Conservation (phyloP, 2,797 vertebrate genomes). For the Lepilemur septentrionalis region DNA sequence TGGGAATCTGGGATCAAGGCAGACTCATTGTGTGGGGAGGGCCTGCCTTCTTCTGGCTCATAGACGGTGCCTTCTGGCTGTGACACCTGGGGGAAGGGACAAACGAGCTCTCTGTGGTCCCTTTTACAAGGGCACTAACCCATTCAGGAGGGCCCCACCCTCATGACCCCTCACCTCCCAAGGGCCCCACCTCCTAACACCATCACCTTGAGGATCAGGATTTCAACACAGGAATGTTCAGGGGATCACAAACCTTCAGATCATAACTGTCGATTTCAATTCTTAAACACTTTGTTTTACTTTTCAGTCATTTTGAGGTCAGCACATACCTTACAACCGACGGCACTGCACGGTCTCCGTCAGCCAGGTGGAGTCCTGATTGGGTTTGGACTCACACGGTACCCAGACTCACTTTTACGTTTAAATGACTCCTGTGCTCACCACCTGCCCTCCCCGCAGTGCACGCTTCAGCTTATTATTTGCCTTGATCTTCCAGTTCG, state of each 20-base stretch:
- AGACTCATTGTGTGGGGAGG: not conserved
- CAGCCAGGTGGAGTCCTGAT: not conserved
- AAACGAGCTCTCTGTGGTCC: not conserved
- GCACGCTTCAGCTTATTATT: not conserved
- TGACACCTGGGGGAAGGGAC: not conserved
- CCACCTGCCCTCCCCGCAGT: not conserved
- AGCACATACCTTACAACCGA: not conserved
- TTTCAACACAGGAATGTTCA: not conserved
- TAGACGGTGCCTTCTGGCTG: not conserved
- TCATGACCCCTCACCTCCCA: not conserved
- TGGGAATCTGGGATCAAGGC: not conserved
- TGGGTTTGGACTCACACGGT: not conserved
- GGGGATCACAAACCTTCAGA: not conserved
- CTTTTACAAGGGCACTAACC: not conserved
- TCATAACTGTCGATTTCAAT: not conserved
- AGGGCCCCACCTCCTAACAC: not conserved
- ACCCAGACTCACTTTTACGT: not conserved
- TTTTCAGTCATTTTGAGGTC: not conserved
- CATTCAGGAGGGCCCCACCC: not conserved
- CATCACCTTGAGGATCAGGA: not conserved
- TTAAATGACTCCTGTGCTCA: not conserved
- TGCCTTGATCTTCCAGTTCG: not conserved
- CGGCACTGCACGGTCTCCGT: too few relatives aligned
- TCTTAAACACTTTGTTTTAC: not conserved
- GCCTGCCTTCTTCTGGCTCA: not conserved